These are phyloP conservation scores for Corythornis cristatus DNA, from an alignment of 2,113 vertebrate genomes.

Conservation along the genomic window DNA sequence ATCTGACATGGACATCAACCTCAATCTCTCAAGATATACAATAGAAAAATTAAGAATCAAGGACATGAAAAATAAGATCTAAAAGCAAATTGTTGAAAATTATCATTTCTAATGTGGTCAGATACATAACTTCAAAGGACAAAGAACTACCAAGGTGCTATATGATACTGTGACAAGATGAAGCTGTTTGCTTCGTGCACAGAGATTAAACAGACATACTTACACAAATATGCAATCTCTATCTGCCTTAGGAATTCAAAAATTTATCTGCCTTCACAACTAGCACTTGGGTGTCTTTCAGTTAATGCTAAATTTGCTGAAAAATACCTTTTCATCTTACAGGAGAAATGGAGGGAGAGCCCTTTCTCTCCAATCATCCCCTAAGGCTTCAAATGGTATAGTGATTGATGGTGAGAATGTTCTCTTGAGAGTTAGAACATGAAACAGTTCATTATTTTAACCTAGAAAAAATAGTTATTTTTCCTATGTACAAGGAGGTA, in stretches of 20 bases:
- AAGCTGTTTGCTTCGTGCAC: background rate
- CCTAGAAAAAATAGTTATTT: background rate
- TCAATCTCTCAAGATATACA: background rate
- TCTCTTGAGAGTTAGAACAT: background rate
- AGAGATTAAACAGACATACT: background rate
- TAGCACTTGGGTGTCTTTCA: background rate
- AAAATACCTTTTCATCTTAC: background rate
- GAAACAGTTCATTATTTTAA: background rate
- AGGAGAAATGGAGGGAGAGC: background rate
- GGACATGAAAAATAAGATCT: background rate
- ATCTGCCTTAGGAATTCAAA: background rate
- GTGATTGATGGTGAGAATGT: background rate
- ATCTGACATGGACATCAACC: background rate
- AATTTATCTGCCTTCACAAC: background rate
- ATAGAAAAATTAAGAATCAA: background rate
- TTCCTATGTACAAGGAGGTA: background rate
- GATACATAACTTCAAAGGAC: background rate
- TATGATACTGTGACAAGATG: background rate
- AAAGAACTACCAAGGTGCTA: background rate
- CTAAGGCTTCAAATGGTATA: background rate
- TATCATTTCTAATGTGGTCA: background rate
- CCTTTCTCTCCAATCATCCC: background rate
- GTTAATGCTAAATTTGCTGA: background rate
- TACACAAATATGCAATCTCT: background rate
- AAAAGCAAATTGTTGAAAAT: background rate